Evolutionary conservation across 2,113 vertebrate genomes (phyloP).

Genomic region (Sphyrna mokarran): DNA sequence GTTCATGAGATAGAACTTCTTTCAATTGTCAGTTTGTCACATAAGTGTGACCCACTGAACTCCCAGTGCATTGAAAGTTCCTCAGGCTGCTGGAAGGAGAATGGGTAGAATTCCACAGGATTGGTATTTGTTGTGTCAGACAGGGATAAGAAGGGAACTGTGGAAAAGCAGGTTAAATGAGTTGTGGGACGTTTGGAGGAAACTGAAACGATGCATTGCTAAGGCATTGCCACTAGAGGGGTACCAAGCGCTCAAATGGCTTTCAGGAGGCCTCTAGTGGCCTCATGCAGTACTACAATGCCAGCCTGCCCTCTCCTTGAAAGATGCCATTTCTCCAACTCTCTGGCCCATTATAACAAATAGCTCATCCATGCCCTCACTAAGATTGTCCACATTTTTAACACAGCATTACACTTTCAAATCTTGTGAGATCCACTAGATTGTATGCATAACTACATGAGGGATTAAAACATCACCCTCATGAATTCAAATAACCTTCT

Average conservation of each 20-base stretch:
- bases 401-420: background rate
- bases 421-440: background rate
- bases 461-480: background rate
- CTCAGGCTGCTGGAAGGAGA: background rate
- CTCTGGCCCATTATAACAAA: background rate
- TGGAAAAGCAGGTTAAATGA: background rate
- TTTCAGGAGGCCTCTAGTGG: background rate
- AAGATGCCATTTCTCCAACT: background rate
- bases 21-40: background rate
- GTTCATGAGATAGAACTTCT: too few species aligned
- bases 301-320: background rate
- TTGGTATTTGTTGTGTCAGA: background rate
- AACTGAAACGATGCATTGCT: background rate
- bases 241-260: background rate
- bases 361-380: background rate
- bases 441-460: background rate
- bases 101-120: background rate
- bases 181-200: background rate
- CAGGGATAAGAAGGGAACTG: background rate
- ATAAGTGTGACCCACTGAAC: background rate
- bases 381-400: background rate
- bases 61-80: background rate
- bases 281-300: background rate
- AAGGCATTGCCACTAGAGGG: background rate
- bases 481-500: background rate